These are phyloP conservation scores for Drosophila nebulosa DNA, from an alignment of 1,140 invertebrate genomes.

Conservation along the genomic window DNA sequence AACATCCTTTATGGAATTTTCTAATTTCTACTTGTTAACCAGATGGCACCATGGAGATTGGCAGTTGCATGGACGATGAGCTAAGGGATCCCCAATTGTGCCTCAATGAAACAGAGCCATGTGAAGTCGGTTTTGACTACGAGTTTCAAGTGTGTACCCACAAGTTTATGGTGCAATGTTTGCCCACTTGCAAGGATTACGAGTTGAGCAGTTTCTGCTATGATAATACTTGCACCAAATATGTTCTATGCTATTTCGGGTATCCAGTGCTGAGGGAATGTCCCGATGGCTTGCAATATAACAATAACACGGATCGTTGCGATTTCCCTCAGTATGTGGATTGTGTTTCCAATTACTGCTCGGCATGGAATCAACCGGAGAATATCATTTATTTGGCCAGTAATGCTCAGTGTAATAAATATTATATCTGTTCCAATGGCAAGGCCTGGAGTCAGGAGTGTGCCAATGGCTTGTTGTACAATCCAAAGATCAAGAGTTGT, in stretches of 20 bases:
- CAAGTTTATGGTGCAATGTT: background rate
- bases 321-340: conserved; percentile 61
- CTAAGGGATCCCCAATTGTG: background rate
- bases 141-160: conserved; percentile 29
- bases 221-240: conserved; percentile 60
- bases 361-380: conserved; percentile 20
- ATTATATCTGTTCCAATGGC: conserved; percentile 65
- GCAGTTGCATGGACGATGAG: conserved; percentile 11
- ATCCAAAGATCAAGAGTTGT: conserved; percentile 46
- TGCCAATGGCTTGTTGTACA: conserved; percentile 50
- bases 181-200: conserved; percentile 10
- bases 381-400: conserved; percentile 62
- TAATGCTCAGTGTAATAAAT: conserved; percentile 61
- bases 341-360: conserved; percentile 62
- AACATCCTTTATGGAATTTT: too few relatives aligned
- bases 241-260: conserved; percentile 54
- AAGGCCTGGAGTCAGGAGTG: conserved; percentile 48
- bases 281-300: conserved; percentile 52
- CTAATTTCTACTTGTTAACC: background rate
- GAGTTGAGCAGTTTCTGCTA: conserved; percentile 54
- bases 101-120: background rate
- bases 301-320: conserved; percentile 54
- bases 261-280: conserved; percentile 46
- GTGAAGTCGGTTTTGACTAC: conserved; percentile 34
- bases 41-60: conserved; percentile 1